Base-by-base conservation (phyloP, 2,888 invertebrate genomes). In the Drosophila hawaiiensis region DNA sequence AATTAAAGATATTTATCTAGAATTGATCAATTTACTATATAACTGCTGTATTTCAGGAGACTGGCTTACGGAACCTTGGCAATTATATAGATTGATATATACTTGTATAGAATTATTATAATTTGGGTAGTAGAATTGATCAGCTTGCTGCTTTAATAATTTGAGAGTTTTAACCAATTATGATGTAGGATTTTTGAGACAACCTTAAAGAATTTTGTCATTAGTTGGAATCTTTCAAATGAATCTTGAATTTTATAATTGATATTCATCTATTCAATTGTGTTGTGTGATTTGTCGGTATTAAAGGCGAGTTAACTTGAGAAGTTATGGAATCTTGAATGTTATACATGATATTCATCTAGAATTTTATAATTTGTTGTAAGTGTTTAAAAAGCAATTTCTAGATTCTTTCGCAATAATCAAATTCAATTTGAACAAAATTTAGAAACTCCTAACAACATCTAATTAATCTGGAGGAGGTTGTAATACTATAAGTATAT, bases 141-240 rank as follows among this genome's bases (percentile, higher is more conserved):
- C 35, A 35, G 35, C 5, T 35, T 14, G 2, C 14, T 4, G 35
- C 14, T 14, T 14, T 37, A 37, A 16, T 37, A 39, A 7, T n/a
- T n/a, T n/a, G 2, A n/a, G 10, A n/a, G 5, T 0, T n/a, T n/a
- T 1, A 41, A 41, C 0, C 5, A n/a, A n/a, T 41, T 41, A 2
- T 41, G 4, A 4, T 10, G 4, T 10, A 2, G 0, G 2, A 41
- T 2, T n/a, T 41, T 10, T 9, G 37, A 37, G 6, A 6, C 14
- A 14, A 14, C 3, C 5, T 37, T 37, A 3, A n/a, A n/a, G n/a
- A 19, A 19, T 39, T 19, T 39, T 39, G 39, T 1, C 7, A 19
- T 19, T 39, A 19, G 16, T 6, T 37, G 0, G 16, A 16, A 37
- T 37, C 16, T 37, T 16, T 14, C 16, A 2, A 37, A 37, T 37